Evolutionary conservation across 2,797 vertebrate genomes (phyloP).

Genomic region (Sitta carolinensis): DNA sequence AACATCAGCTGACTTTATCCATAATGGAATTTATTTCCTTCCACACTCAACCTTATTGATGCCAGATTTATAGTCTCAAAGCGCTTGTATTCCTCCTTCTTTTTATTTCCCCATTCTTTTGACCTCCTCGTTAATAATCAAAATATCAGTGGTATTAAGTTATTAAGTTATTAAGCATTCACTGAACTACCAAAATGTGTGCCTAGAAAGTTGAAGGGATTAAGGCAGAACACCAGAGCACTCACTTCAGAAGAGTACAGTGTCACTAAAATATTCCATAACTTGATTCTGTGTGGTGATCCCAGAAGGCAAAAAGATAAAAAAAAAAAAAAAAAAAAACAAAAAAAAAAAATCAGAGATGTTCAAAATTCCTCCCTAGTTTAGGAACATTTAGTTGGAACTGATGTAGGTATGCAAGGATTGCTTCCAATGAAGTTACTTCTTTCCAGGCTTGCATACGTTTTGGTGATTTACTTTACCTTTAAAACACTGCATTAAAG

Average conservation of each 20-base stretch:
- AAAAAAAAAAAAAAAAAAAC: neutral
- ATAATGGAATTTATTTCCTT: neutral
- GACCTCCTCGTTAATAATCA: neutral
- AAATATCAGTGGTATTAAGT: neutral
- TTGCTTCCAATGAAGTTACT: neutral
- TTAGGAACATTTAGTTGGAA: neutral
- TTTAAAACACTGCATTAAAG: neutral
- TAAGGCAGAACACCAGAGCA: neutral
- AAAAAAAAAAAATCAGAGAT: neutral
- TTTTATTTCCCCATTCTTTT: neutral
- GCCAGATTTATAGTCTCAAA: neutral
- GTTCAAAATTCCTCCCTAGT: neutral
- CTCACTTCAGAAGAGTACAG: neutral
- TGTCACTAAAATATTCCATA: neutral
- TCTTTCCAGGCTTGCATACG: neutral
- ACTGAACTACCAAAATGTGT: fast-evolving
- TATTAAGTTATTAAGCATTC: neutral
- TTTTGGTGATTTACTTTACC: neutral
- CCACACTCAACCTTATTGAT: neutral
- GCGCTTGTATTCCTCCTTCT: neutral
- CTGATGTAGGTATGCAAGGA: neutral
- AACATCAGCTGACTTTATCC: neutral
- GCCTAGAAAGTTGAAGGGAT: neutral
- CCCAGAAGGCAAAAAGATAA: neutral
- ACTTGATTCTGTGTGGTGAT: neutral